Base-by-base conservation (phyloP, 92 coral and sea anemone genomes). In the Chrysogorgia sp. region DNA sequence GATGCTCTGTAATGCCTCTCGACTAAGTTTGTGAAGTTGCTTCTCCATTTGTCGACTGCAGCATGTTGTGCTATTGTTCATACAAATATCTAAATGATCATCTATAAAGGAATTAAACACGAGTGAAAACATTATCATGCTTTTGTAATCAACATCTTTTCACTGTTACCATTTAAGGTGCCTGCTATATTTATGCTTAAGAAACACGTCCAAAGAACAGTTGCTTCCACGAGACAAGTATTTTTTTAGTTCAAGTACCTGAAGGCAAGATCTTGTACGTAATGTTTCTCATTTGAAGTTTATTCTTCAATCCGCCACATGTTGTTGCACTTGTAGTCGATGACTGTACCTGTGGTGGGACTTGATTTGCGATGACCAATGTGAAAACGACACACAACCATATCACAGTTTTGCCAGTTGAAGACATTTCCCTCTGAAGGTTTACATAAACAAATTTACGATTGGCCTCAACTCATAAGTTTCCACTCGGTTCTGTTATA, bases 81-180 rank as follows among this genome's bases (percentile, higher is more conserved):
- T 65, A 72, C 79, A 72, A 55, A 72, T 56, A 25, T 35, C 37
- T 30, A 72, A 65, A 34, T 37, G 59, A 56, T 72, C 65, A 56
- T 72, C 79, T 72, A 50, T 72, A 55, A 53, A n/a, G 59, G 33
- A 29, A 10, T 53, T 24, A 20, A 56, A 72, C 63, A 15, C 0
- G 47, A 22, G 71, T n/a, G 48, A 28, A 50, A 67, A 67, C 48
- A 53, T 67, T 37, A 26, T 40, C 57, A 30, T 41, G n/a, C n/a
- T n/a, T n/a, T n/a, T n/a, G n/a, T n/a, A n/a, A n/a, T n/a, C n/a
- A n/a, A n/a, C n/a, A n/a, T n/a, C n/a, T n/a, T n/a, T n/a, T n/a
- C n/a, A n/a, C n/a, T n/a, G n/a, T n/a, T n/a, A n/a, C n/a, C n/a
- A n/a, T n/a, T n/a, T n/a, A n/a, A n/a, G n/a, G n/a, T n/a, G n/a